Percentiles rank a stretch among this genome's conserved stretches.
phyloP scores from a whole-genome alignment of 2,113 vertebrate species.

The Chascanopsetta lugubris region DNA sequence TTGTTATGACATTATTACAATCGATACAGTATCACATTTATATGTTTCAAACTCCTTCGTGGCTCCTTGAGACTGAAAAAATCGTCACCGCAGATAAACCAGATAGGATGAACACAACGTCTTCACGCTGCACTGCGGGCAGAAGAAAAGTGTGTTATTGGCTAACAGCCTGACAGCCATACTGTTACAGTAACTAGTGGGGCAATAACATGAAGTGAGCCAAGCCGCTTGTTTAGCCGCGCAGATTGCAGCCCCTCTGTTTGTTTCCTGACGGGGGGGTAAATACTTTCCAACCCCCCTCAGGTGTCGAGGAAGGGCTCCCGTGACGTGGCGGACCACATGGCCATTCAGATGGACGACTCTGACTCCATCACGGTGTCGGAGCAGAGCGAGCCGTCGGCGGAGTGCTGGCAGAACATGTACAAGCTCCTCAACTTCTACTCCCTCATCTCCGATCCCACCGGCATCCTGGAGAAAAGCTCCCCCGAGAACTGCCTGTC shows the following conservation, averaged over 20 bases:
- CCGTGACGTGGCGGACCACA: constrained; percentile 95
- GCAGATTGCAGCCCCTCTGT: neutral
- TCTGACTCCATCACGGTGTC: constrained; percentile 98
- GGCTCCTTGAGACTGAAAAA: too few relatives aligned
- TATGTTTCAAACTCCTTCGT: too few relatives aligned
- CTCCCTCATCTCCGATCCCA: constrained; percentile 97
- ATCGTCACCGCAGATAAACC: too few relatives aligned
- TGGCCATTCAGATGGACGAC: constrained; percentile 97
- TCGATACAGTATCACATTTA: too few relatives aligned
- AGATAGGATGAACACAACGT: too few relatives aligned
- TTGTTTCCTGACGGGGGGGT: constrained; percentile 2
- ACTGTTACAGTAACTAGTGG: neutral
- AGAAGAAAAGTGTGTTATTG: too few relatives aligned
- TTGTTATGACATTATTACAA: too few relatives aligned
- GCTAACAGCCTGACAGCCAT: neutral
- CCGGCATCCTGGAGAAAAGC: constrained; percentile 94
- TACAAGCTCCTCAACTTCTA: constrained; percentile 99
- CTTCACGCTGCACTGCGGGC: too few relatives aligned
- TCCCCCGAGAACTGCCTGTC: constrained; percentile 87
- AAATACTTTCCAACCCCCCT: neutral
- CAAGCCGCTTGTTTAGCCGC: neutral
- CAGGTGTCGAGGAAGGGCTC: constrained; percentile 94
- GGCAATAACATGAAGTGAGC: neutral
- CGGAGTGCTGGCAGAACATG: constrained; percentile 99
- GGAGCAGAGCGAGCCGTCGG: constrained; percentile 97